Evolutionary conservation across 2,888 invertebrate genomes (phyloP).

Genomic region (Cosmopolites sordidus): DNA sequence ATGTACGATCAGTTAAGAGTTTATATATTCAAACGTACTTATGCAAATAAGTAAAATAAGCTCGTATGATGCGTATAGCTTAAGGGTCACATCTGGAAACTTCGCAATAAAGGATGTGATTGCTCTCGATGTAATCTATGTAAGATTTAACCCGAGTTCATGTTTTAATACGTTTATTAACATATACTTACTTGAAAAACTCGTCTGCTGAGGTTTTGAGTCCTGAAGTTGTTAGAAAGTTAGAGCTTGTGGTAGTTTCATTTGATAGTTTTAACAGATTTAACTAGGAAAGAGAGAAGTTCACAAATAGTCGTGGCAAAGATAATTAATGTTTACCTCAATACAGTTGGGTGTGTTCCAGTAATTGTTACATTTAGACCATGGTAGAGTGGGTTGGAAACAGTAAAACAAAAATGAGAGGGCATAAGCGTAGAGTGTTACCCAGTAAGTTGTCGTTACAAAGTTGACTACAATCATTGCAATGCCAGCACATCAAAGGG

Average conservation of each 20-base stretch:
- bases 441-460: constrained; percentile 78
- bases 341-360: constrained; percentile 81
- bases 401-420: constrained; percentile 74
- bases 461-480: constrained; percentile 76
- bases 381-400: constrained; percentile 64
- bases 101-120: too few species aligned
- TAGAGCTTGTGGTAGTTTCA: too few species aligned
- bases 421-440: constrained; percentile 81
- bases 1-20: neutral
- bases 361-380: constrained; percentile 70
- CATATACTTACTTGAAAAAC: constrained; percentile 70
- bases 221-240: neutral
- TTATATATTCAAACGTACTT: neutral
- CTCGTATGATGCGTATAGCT: neutral
- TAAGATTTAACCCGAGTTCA: neutral
- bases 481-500: constrained; percentile 72
- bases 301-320: too few species aligned
- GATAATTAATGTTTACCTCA: constrained; percentile 51
- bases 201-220: constrained; percentile 72
- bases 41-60: neutral
- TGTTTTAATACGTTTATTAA: neutral
- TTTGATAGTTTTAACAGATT: too few species aligned
- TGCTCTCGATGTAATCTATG: too few species aligned
- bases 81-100: neutral
- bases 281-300: too few species aligned